Conservation (phyloP, 1,140 invertebrate genomes). For the Scaptomyza hsui region DNA sequence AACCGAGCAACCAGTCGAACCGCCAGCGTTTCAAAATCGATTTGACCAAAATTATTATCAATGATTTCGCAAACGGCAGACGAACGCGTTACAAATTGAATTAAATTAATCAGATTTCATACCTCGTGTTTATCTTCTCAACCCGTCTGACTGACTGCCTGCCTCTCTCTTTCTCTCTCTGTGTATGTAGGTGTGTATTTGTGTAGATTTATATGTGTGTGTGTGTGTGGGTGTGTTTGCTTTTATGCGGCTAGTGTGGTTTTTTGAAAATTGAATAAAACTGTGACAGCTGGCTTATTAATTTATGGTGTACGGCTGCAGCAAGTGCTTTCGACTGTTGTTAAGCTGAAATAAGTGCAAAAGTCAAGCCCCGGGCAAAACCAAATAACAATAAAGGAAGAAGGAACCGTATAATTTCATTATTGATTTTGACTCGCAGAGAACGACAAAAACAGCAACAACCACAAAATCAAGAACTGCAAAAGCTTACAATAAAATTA, state of each 20-base stretch:
- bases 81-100: conserved; percentile 66
- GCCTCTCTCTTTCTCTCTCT: conserved; percentile 18
- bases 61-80: conserved; percentile 68
- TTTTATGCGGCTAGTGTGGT: conserved; percentile 10
- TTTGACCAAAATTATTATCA: conserved; percentile 81
- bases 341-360: conserved; percentile 8
- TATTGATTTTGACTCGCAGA: conserved; percentile 54
- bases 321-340: conserved; percentile 50
- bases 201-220: conserved; percentile 2
- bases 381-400: conserved; percentile 26
- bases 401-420: conserved; percentile 46
- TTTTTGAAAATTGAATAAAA: conserved; percentile 51
- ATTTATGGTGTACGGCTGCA: conserved; percentile 30
- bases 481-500: conserved; percentile 29
- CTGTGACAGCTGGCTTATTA: conserved; percentile 40
- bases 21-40: conserved; percentile 70
- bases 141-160: conserved; percentile 2
- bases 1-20: conserved; percentile 29
- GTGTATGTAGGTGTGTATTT: conserved; percentile 3
- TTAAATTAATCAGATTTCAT: conserved; percentile 74
- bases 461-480: conserved; percentile 16
- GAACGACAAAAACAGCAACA: conserved; percentile 27
- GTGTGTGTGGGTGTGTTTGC: conserved; percentile 16
- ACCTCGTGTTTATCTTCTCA: conserved; percentile 31
- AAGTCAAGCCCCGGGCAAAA: conserved; percentile 33